phyloP scores from a whole-genome alignment of 2,888 invertebrate species.

The Trichogramma evanescens region DNA sequence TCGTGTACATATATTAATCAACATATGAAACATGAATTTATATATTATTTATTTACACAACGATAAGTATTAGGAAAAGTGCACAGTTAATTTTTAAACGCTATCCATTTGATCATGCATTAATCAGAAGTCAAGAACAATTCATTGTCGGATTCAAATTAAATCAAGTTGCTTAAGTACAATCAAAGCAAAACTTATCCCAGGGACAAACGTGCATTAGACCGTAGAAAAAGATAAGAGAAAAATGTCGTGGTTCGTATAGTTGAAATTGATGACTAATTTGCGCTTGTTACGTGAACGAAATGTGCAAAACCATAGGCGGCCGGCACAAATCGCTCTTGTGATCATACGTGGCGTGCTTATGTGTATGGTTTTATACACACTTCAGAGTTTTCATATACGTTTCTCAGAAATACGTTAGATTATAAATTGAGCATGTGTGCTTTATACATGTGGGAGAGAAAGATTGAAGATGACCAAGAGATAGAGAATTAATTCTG shows the following conservation, averaged over 20 bases:
- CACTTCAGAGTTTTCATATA: constrained; percentile 1
- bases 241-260: neutral
- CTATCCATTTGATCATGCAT: neutral
- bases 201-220: neutral
- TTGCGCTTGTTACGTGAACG: neutral
- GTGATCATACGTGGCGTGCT: neutral
- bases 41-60: neutral
- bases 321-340: no score
- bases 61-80: neutral
- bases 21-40: neutral
- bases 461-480: neutral
- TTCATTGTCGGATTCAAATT: neutral
- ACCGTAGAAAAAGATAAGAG: neutral
- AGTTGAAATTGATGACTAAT: constrained; percentile 5
- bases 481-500: no score
- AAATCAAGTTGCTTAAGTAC: neutral
- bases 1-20: neutral
- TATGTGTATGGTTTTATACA: constrained; percentile 4
- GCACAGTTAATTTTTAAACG: neutral
- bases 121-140: neutral
- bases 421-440: constrained; percentile 10
- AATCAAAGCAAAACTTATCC: neutral
- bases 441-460: neutral
- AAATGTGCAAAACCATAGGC: neutral
- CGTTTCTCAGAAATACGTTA: constrained; percentile 9